These are phyloP conservation scores for Pararge aegeria DNA, from an alignment of 1,140 invertebrate genomes.

Conservation along the genomic window DNA sequence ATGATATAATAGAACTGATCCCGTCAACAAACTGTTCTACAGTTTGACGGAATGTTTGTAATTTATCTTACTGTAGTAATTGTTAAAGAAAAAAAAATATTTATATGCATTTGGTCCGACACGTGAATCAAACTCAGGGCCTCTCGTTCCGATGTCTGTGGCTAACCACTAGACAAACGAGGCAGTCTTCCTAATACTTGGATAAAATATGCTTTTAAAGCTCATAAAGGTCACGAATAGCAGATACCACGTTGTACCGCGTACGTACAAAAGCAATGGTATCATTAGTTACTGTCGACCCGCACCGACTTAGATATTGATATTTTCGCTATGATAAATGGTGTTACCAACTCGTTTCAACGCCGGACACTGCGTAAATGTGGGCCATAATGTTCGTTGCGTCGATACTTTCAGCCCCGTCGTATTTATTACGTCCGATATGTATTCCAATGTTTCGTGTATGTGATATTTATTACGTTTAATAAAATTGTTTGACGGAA, in stretches of 20 bases:
- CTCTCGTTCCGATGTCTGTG: too few relatives aligned
- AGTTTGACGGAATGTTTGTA: too few relatives aligned
- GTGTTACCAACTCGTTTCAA: slow-evolving; percentile 29
- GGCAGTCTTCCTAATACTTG: neutral
- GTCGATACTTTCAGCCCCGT: neutral
- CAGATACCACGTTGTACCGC: slow-evolving; percentile 15
- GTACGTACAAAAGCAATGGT: slow-evolving; percentile 10
- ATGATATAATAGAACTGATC: too few relatives aligned
- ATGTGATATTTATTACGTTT: neutral
- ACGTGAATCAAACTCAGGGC: too few relatives aligned
- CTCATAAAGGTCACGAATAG: slow-evolving; percentile 7
- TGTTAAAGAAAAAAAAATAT: too few relatives aligned
- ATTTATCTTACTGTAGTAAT: too few relatives aligned
- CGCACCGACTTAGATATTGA: slow-evolving; percentile 48
- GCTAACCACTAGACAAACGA: too few relatives aligned
- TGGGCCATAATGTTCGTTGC: slow-evolving; percentile 14
- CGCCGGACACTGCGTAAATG: slow-evolving; percentile 21
- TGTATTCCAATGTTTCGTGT: neutral
- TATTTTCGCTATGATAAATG: slow-evolving; percentile 55
- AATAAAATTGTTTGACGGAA: neutral
- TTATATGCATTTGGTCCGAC: too few relatives aligned
- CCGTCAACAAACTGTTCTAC: too few relatives aligned
- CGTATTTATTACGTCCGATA: slow-evolving; percentile 4
- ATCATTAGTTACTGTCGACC: slow-evolving; percentile 56
- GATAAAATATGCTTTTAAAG: neutral